Evolutionary conservation across 2,888 invertebrate genomes (phyloP).

Genomic region (Philereme vetulata): DNA sequence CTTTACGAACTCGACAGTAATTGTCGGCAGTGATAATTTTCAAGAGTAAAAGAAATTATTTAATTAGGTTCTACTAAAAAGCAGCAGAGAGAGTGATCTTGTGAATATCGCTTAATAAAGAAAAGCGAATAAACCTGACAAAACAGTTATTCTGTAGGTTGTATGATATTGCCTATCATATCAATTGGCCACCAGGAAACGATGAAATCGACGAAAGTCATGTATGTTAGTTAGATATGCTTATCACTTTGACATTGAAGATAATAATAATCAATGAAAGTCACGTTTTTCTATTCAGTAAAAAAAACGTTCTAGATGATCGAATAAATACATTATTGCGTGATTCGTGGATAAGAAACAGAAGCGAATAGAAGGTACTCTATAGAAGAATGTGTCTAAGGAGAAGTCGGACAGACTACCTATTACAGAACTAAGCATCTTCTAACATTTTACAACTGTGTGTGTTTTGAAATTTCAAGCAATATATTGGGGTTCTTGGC

Average conservation of each 20-base stretch:
- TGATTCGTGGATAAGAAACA: not conserved
- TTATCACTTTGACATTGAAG: constrained; percentile 64
- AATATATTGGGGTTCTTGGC: constrained; percentile 21
- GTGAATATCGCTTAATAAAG: no score
- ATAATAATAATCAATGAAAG: constrained; percentile 54
- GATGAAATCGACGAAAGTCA: constrained; percentile 33
- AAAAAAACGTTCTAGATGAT: not conserved
- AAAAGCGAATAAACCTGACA: no score
- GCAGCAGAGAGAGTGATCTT: no score
- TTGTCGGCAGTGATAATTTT: not conserved
- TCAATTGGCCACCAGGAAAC: constrained; percentile 36
- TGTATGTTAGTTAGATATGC: constrained; percentile 37
- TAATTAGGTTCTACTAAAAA: no score
- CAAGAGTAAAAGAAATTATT: not conserved
- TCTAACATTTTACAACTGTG: not conserved
- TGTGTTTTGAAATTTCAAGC: constrained; percentile 3
- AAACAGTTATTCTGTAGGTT: not conserved
- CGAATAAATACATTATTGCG: not conserved
- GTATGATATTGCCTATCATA: not conserved
- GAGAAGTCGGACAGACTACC: not conserved
- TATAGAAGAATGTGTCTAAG: not conserved
- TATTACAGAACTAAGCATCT: not conserved
- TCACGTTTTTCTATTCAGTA: constrained; percentile 33
- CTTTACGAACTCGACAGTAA: not conserved
- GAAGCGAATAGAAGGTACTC: not conserved